Conservation (phyloP, 2,888 invertebrate genomes). For the Limnephilus marmoratus region DNA sequence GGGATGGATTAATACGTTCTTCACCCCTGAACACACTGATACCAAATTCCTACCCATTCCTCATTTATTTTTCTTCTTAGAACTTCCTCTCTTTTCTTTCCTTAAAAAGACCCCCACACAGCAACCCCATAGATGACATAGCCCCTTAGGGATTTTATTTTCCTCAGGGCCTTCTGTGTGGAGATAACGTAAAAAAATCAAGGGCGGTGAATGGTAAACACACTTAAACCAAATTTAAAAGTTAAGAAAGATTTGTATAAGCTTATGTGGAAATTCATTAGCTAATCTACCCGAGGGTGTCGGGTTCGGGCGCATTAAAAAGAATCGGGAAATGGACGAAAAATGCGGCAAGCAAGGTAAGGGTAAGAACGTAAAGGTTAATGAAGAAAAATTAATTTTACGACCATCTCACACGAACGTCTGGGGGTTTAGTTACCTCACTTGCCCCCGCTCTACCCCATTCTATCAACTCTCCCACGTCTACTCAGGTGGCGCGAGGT, state of each 20-base stretch:
- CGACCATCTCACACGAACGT: constrained; percentile 66
- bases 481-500: constrained; percentile 17
- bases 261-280: constrained; percentile 47
- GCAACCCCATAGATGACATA: too few relatives aligned
- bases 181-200: too few relatives aligned
- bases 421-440: constrained; percentile 43
- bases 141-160: too few relatives aligned
- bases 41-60: too few relatives aligned
- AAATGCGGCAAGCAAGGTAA: constrained; percentile 58
- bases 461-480: constrained; percentile 2
- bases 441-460: background rate
- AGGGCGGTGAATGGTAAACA: background rate
- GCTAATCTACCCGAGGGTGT: constrained; percentile 51
- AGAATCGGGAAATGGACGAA: constrained; percentile 65
- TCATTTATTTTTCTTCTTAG: too few relatives aligned
- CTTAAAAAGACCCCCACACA: too few relatives aligned
- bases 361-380: constrained; percentile 66
- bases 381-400: constrained; percentile 67
- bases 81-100: too few relatives aligned
- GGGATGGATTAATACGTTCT: too few relatives aligned
- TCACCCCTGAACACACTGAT: too few relatives aligned
- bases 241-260: background rate
- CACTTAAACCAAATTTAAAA: background rate
- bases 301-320: constrained; percentile 54
- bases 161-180: too few relatives aligned